phyloP scores from a whole-genome alignment of 2,113 vertebrate genomes.

The Orcinus orca region DNA sequence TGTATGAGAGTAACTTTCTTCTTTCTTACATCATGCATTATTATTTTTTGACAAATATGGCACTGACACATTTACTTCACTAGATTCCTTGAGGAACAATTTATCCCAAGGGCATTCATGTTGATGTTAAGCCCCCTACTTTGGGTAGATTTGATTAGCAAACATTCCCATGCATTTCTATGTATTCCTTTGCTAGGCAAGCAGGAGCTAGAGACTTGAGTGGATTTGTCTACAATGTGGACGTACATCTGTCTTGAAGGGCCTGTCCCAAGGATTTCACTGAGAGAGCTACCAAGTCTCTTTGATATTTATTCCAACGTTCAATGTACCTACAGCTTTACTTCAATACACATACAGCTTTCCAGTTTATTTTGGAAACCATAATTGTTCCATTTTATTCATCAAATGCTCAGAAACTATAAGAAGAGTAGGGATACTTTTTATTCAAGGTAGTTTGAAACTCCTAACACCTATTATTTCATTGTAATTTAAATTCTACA shows the following conservation, averaged over 20 bases:
- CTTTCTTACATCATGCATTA: neutral
- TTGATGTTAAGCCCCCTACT: neutral
- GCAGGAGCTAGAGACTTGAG: neutral
- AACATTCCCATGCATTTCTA: neutral
- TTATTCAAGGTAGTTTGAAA: neutral
- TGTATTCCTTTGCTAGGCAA: neutral
- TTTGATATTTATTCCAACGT: neutral
- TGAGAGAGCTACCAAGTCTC: neutral
- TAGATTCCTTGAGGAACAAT: neutral
- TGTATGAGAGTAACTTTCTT: neutral
- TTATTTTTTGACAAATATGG: neutral
- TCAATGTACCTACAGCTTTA: neutral
- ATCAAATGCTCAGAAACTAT: neutral
- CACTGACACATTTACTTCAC: neutral
- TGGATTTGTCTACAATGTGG: accelerated
- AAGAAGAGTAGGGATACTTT: neutral
- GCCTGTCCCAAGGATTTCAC: neutral
- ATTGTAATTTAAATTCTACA: neutral
- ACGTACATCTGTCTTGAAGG: neutral
- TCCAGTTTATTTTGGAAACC: neutral
- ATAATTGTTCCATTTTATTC: neutral
- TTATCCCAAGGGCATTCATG: neutral
- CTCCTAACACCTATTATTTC: neutral
- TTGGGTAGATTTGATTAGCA: neutral
- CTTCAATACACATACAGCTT: neutral